phyloP scores from a whole-genome alignment of 2,888 invertebrate species.

The Catocala sponsa region DNA sequence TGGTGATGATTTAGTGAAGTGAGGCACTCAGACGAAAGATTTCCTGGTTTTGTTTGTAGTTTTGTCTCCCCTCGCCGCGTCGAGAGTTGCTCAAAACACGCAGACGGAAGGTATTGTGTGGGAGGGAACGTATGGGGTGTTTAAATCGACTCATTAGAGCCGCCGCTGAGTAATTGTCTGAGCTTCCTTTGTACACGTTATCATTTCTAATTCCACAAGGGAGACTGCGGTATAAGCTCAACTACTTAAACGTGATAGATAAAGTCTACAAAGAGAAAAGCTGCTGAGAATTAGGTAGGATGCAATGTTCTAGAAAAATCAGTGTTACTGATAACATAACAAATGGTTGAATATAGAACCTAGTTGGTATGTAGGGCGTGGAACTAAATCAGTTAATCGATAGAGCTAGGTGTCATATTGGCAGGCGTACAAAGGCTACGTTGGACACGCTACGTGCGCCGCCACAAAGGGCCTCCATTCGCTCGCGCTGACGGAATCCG shows the following conservation, averaged over 20 bases:
- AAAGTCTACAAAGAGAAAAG: neutral
- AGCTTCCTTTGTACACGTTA: conserved; percentile 64
- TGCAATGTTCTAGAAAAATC: no score
- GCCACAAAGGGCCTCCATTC: conserved; percentile 65
- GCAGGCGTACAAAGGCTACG: conserved; percentile 63
- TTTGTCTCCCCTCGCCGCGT: conserved; percentile 72
- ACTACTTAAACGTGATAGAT: conserved; percentile 21
- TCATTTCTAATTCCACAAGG: conserved; percentile 62
- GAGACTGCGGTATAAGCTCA: conserved; percentile 36
- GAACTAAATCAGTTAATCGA: conserved; percentile 69
- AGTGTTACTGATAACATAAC: no score
- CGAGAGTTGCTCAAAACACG: conserved; percentile 68
- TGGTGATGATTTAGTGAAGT: conserved; percentile 56
- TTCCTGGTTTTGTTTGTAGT: conserved; percentile 78
- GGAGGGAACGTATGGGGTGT: conserved; percentile 72
- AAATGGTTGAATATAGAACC: conserved; percentile 11
- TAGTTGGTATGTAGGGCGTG: conserved; percentile 29
- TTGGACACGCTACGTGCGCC: conserved; percentile 67
- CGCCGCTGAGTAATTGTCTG: conserved; percentile 70
- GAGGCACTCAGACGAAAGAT: conserved; percentile 74
- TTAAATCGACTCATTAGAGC: conserved; percentile 75
- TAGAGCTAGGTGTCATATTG: conserved; percentile 72
- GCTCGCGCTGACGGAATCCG: conserved; percentile 60
- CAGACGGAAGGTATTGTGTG: conserved; percentile 72
- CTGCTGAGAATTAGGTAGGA: neutral